Conservation (phyloP, 2,113 vertebrate genomes). For the Cygnus buccinator region DNA sequence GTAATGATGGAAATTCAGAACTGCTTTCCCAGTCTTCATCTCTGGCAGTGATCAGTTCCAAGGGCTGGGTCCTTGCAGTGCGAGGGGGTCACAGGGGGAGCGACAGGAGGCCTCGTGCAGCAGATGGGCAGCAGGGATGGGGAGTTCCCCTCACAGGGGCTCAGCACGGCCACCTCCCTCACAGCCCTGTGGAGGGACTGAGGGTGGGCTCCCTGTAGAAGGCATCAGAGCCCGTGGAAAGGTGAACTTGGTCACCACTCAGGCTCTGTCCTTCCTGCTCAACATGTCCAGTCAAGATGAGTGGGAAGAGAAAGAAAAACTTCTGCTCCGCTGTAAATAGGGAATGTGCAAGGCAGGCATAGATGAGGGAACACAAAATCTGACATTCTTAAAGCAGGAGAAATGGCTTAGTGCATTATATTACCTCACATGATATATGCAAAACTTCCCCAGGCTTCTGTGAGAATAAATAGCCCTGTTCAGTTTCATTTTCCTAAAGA, state of each 20-base stretch:
- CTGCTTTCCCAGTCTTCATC: background rate
- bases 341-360: background rate
- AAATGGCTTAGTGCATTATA: background rate
- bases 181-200: background rate
- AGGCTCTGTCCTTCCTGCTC: background rate
- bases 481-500: background rate
- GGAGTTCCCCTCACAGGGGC: background rate
- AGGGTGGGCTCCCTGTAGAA: background rate
- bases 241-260: background rate
- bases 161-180: background rate
- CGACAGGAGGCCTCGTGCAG: background rate
- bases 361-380: background rate
- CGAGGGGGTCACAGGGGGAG: background rate
- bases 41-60: fast-evolving
- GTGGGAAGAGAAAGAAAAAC: background rate
- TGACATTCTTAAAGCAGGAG: background rate
- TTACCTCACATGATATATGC: background rate
- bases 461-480: background rate
- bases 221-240: background rate
- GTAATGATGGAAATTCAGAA: too few species aligned
- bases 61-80: background rate
- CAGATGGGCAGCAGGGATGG: background rate
- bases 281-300: background rate
- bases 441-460: background rate
- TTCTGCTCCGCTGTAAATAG: background rate